phyloP scores from a whole-genome alignment of 1,140 invertebrate species.

The Pseudomyrmex pallidus region DNA sequence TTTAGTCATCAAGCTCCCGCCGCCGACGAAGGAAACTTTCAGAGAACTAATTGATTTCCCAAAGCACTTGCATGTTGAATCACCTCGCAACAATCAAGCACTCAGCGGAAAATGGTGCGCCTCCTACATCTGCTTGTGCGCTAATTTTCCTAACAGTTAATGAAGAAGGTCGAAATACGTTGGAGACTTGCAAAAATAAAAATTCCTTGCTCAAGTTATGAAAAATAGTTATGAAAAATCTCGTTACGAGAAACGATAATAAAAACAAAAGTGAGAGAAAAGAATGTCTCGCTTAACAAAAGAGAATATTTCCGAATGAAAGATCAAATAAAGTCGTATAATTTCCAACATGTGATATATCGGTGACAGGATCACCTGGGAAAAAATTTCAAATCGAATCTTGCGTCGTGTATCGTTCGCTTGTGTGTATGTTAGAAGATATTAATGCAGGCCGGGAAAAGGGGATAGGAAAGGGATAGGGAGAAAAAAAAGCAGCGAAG shows the following conservation, averaged over 20 bases:
- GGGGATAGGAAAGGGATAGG: background rate
- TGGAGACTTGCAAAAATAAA: background rate
- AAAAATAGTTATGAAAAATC: background rate
- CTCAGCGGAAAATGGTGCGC: constrained; percentile 46
- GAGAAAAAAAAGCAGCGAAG: background rate
- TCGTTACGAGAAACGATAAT: background rate
- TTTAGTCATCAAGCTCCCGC: constrained; percentile 40
- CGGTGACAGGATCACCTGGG: constrained; percentile 11
- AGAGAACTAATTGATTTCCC: constrained; percentile 60
- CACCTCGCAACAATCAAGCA: constrained; percentile 56
- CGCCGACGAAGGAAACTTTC: constrained; percentile 48
- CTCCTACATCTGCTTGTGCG: constrained; percentile 9
- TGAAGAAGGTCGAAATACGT: constrained; percentile 37
- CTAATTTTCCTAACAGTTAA: constrained; percentile 22
- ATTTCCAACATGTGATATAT: background rate
- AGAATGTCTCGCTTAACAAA: background rate
- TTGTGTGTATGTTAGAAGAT: constrained; percentile 52
- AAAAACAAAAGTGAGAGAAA: background rate
- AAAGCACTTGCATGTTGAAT: constrained; percentile 51
- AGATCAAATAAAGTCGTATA: constrained; percentile 6
- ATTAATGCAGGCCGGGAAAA: constrained; percentile 65
- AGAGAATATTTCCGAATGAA: background rate
- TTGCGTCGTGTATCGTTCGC: constrained; percentile 48
- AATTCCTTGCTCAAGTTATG: background rate
- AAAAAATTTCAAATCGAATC: constrained; percentile 58